Conservation (phyloP, 2,888 invertebrate species). For the Rhogogaster chlorosoma region DNA sequence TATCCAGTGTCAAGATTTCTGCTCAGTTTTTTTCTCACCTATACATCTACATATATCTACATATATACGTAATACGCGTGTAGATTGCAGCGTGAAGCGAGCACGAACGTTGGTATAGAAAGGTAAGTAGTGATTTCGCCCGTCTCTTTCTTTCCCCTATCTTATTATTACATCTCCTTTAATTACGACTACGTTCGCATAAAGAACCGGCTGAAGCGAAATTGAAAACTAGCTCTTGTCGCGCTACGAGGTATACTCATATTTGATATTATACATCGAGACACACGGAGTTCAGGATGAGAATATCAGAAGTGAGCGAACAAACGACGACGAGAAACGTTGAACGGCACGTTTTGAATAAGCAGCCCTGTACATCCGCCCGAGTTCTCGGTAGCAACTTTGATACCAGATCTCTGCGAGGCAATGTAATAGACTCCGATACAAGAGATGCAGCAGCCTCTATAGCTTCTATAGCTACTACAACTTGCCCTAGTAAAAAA, state of each 20-base stretch:
- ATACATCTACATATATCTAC: background rate
- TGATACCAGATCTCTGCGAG: background rate
- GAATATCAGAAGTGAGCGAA: background rate
- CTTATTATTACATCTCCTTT: conserved; percentile 59
- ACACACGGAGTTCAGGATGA: background rate
- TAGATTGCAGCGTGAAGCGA: background rate
- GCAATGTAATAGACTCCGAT: background rate
- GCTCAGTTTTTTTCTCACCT: background rate
- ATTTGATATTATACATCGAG: background rate
- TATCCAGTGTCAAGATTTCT: conserved; percentile 25
- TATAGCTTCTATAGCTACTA: background rate
- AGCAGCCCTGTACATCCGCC: background rate
- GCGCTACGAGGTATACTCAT: background rate
- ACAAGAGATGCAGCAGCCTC: background rate
- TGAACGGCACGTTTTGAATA: conserved; percentile 7
- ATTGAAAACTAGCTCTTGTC: conserved; percentile 64
- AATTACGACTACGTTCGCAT: conserved; percentile 4
- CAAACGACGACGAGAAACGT: conserved; percentile 3
- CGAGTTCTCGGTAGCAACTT: background rate
- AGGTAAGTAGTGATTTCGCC: background rate
- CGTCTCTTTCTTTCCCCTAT: conserved; percentile 26
- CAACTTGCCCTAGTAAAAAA: background rate
- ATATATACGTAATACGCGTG: background rate
- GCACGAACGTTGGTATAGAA: background rate
- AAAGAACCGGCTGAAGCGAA: conserved; percentile 61